Evolutionary conservation across 2,888 invertebrate genomes (phyloP).

Genomic region (Pherbina coryleti): DNA sequence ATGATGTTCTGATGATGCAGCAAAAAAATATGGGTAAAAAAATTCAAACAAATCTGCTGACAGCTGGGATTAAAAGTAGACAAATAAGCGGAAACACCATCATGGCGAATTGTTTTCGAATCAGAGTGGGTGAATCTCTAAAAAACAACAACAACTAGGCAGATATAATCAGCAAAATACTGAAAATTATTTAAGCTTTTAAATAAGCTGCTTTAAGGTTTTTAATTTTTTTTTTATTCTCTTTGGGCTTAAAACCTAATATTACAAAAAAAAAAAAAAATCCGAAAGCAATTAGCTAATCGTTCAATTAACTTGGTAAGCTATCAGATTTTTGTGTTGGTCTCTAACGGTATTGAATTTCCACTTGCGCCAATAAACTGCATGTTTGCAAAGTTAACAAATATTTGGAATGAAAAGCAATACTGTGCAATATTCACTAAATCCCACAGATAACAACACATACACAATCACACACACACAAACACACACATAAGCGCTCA

Average conservation of each 20-base stretch:
- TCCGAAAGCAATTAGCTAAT: conserved; percentile 2
- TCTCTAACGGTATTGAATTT: too few relatives aligned
- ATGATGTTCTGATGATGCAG: neutral
- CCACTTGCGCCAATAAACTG: too few relatives aligned
- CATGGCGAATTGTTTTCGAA: too few relatives aligned
- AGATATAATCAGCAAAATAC: neutral
- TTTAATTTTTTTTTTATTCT: neutral
- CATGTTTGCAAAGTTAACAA: too few relatives aligned
- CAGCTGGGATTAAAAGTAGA: conserved; percentile 12
- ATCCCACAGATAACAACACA: neutral
- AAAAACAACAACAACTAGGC: neutral
- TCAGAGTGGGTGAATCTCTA: neutral
- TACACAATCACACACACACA: neutral
- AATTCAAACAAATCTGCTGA: neutral
- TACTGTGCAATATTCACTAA: too few relatives aligned
- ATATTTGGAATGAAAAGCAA: too few relatives aligned
- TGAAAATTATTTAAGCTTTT: neutral
- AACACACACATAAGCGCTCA: neutral
- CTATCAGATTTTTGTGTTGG: too few relatives aligned
- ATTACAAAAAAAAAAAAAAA: neutral
- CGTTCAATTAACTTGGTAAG: neutral
- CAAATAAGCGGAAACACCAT: neutral
- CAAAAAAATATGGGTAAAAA: neutral
- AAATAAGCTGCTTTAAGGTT: neutral
- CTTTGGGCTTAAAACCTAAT: too few relatives aligned